phyloP scores from a whole-genome alignment of 2,113 vertebrate genomes.

The Phainopepla nitens region DNA sequence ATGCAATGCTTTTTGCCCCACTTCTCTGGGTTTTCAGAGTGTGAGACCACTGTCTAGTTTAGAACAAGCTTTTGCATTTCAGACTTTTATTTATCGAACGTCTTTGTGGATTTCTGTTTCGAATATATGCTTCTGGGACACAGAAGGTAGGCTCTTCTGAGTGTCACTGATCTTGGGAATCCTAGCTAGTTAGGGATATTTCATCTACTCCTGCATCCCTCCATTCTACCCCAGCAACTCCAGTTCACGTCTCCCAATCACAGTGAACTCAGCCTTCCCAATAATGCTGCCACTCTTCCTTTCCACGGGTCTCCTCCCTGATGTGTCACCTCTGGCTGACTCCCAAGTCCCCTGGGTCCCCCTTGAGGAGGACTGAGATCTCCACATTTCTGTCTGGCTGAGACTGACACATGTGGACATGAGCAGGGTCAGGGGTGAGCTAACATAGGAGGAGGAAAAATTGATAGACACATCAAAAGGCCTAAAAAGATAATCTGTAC shows the following conservation, averaged over 20 bases:
- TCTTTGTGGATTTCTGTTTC: not conserved
- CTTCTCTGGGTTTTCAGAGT: not conserved
- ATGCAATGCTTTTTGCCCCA: not conserved
- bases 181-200: not conserved
- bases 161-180: accelerated
- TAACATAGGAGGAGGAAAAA: not conserved
- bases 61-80: not conserved
- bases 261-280: not conserved
- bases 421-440: not conserved
- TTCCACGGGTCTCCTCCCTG: not conserved
- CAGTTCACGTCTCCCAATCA: not conserved
- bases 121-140: not conserved
- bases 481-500: not conserved
- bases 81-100: not conserved
- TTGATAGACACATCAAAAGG: not conserved
- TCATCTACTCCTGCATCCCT: not conserved
- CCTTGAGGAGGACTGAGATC: not conserved
- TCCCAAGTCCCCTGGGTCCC: not conserved
- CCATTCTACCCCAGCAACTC: not conserved
- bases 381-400: not conserved
- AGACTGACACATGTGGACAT: accelerated
- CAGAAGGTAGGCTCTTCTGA: not conserved
- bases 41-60: not conserved
- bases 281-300: not conserved
- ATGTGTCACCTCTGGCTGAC: not conserved